Evolutionary conservation across 2,888 invertebrate genomes (phyloP).

Genomic region (Gandaritis pyraliata): DNA sequence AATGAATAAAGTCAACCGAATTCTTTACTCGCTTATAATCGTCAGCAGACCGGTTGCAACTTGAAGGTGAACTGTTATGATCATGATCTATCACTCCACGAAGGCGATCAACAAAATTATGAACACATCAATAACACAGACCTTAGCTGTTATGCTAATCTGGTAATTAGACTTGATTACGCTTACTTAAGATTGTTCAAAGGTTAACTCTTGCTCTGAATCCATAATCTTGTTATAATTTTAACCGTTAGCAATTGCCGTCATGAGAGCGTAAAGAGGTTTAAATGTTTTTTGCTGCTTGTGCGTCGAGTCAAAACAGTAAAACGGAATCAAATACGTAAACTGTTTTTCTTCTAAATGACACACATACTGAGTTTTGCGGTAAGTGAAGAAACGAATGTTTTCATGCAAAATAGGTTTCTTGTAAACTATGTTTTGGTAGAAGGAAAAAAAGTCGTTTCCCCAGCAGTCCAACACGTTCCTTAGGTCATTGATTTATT

Average conservation of each 20-base stretch:
- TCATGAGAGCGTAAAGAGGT: slow-evolving; percentile 19
- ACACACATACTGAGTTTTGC: not conserved
- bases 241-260: slow-evolving; percentile 35
- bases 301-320: slow-evolving; percentile 12
- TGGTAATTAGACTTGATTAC: slow-evolving; percentile 33
- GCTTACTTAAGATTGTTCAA: slow-evolving; percentile 34
- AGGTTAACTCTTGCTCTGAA: slow-evolving; percentile 38
- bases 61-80: no score
- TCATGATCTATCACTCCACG: slow-evolving; percentile 4
- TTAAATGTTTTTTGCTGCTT: slow-evolving; percentile 27
- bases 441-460: no score
- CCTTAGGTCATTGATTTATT: no score
- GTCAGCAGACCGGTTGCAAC: no score
- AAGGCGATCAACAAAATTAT: slow-evolving; percentile 33
- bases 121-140: slow-evolving; percentile 21
- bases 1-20: no score
- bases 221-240: slow-evolving; percentile 29
- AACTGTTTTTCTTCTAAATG: not conserved
- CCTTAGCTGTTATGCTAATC: slow-evolving; percentile 33
- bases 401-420: no score
- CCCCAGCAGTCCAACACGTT: no score
- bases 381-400: no score
- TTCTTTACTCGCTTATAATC: no score
- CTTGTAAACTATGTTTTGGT: no score
- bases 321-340: slow-evolving; percentile 3